phyloP scores from a whole-genome alignment of 2,113 vertebrate species.

The Malurus cyaneus region DNA sequence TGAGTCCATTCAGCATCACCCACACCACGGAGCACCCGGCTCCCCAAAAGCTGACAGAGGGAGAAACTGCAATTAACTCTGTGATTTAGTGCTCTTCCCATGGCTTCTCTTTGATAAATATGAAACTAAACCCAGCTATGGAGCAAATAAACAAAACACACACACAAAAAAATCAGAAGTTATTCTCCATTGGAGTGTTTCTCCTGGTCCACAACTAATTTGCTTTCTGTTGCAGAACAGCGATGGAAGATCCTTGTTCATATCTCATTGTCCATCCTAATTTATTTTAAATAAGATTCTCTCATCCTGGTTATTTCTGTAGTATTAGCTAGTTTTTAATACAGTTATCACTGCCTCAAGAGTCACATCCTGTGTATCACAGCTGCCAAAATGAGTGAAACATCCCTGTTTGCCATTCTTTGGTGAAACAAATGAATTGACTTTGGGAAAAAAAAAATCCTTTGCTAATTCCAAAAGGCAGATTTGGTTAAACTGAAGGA shows the following conservation, averaged over 20 bases:
- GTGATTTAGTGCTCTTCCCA: neutral
- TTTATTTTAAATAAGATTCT: neutral
- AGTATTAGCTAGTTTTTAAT: neutral
- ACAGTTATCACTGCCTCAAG: neutral
- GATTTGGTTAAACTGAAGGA: neutral
- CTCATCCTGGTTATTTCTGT: neutral
- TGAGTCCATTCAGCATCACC: neutral
- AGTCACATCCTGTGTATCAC: neutral
- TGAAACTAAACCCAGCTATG: neutral
- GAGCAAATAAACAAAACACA: neutral
- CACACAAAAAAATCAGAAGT: neutral
- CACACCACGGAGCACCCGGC: neutral
- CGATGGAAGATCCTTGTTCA: neutral
- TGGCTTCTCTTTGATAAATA: neutral
- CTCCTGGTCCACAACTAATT: neutral
- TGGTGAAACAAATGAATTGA: neutral
- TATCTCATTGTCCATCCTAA: neutral
- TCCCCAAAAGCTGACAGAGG: neutral
- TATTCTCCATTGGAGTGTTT: neutral
- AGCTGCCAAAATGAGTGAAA: neutral
- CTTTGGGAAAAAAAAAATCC: neutral
- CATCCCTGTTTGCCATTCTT: neutral
- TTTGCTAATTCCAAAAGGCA: neutral
- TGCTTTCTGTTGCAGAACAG: neutral
- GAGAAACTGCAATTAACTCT: neutral